Evolutionary conservation across 2,888 invertebrate species (phyloP).

Genomic region (Octodonta nipae): DNA sequence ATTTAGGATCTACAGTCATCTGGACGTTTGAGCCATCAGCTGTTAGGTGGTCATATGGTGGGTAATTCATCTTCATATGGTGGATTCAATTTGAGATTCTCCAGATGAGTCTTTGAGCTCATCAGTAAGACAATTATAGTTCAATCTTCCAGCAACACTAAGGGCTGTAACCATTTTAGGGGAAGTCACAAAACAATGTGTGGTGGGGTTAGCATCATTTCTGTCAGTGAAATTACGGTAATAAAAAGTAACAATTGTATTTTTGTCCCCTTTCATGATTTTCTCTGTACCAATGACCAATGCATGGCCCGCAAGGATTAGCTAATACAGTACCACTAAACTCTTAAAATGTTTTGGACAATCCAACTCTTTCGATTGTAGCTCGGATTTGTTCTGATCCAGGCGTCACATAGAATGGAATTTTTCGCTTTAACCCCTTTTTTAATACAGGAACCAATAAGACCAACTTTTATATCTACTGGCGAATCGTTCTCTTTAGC

Average conservation of each 20-base stretch:
- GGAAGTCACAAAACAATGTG: constrained; percentile 95
- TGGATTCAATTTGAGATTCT: constrained; percentile 60
- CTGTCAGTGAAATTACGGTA: constrained; percentile 97
- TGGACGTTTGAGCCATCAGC: constrained; percentile 48
- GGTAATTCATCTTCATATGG: constrained; percentile 90
- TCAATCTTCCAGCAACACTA: constrained; percentile 70
- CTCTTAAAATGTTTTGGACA: constrained; percentile 69
- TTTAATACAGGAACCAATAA: constrained; percentile 97
- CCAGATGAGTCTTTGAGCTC: constrained; percentile 60
- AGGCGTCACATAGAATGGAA: constrained; percentile 94
- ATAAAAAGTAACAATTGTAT: constrained; percentile 98
- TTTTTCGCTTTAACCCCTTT: constrained; percentile 87
- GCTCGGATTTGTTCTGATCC: constrained; percentile 97
- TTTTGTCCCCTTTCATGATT: constrained; percentile 98
- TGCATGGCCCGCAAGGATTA: constrained; percentile 98
- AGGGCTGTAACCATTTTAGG: constrained; percentile 94
- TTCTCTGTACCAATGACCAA: constrained; percentile 97
- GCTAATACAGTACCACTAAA: constrained; percentile 90
- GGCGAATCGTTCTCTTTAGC: constrained; percentile 93
- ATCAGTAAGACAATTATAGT: constrained; percentile 88
- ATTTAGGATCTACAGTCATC: constrained; percentile 78
- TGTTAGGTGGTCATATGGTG: constrained; percentile 75
- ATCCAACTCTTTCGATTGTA: constrained; percentile 95
- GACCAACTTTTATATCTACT: constrained; percentile 78
- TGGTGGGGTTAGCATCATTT: constrained; percentile 97